phyloP scores from a whole-genome alignment of 2,888 invertebrate species.

The Eristalis intricaria region DNA sequence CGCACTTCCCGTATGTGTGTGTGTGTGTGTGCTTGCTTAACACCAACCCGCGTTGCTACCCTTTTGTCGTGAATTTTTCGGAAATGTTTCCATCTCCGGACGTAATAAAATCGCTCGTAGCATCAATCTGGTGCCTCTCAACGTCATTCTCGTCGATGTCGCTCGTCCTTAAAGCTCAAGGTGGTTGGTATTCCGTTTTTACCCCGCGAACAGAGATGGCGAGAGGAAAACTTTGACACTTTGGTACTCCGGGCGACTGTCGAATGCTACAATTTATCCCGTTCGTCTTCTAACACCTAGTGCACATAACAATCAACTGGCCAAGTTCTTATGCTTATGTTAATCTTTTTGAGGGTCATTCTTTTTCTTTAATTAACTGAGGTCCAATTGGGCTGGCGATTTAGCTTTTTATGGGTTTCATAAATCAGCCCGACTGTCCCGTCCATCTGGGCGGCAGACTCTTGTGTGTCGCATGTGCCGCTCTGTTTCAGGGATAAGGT shows the following conservation, averaged over 20 bases:
- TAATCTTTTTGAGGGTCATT: slow-evolving; percentile 25
- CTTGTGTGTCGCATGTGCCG: not conserved
- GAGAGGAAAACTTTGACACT: slow-evolving; percentile 20
- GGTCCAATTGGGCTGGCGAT: slow-evolving; percentile 13
- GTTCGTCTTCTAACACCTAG: slow-evolving; percentile 21
- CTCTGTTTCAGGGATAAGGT: not conserved
- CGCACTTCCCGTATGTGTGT: not conserved
- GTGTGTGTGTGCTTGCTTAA: not conserved
- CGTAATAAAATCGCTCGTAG: slow-evolving; percentile 51
- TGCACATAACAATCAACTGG: slow-evolving; percentile 27
- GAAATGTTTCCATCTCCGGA: slow-evolving; percentile 58
- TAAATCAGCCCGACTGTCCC: slow-evolving; percentile 18
- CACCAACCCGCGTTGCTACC: slow-evolving; percentile 15
- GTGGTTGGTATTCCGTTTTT: not conserved
- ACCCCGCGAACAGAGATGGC: not conserved
- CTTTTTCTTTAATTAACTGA: slow-evolving; percentile 37
- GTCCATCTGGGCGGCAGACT: not conserved
- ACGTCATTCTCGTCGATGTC: not conserved
- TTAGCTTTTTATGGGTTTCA: slow-evolving; percentile 33
- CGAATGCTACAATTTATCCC: slow-evolving; percentile 24
- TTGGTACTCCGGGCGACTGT: not conserved
- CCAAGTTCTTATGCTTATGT: slow-evolving; percentile 33
- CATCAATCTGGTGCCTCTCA: slow-evolving; percentile 26
- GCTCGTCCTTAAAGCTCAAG: slow-evolving; percentile 3
- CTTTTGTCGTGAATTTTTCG: slow-evolving; percentile 49